These are phyloP conservation scores for Labia minor DNA, from an alignment of 2,888 invertebrate species.

Conservation along the genomic window DNA sequence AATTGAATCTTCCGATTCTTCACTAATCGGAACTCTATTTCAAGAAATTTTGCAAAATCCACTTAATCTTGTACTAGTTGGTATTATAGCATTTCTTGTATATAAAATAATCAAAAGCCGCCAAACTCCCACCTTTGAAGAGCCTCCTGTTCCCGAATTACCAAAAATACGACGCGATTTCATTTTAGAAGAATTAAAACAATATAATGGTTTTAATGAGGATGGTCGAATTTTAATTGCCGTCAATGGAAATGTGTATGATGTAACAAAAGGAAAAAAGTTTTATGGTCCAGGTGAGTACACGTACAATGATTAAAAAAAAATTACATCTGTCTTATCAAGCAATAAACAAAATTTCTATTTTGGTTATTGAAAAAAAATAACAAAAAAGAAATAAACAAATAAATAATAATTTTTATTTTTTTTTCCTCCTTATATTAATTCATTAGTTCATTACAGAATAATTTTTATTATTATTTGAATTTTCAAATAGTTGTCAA, in stretches of 20 bases:
- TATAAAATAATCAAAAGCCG: slow-evolving; percentile 59
- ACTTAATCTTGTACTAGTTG: slow-evolving; percentile 56
- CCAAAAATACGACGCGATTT: slow-evolving; percentile 81
- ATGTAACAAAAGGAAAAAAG: slow-evolving; percentile 78
- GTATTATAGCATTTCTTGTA: slow-evolving; percentile 55
- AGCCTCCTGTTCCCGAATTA: slow-evolving; percentile 47
- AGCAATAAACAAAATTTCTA: too few relatives aligned
- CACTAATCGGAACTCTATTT: slow-evolving; percentile 35
- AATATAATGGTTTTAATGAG: slow-evolving; percentile 73
- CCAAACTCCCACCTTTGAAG: slow-evolving; percentile 30
- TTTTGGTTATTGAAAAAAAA: too few relatives aligned
- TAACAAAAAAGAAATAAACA: too few relatives aligned
- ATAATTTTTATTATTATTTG: too few relatives aligned
- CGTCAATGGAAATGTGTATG: slow-evolving; percentile 90
- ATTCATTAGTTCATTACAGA: too few relatives aligned
- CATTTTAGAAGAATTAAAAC: slow-evolving; percentile 72
- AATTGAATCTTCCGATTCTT: background rate
- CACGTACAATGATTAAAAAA: too few relatives aligned
- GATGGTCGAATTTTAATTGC: slow-evolving; percentile 85
- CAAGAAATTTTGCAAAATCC: slow-evolving; percentile 58
- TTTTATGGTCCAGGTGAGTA: slow-evolving; percentile 87
- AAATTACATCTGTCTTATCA: too few relatives aligned
- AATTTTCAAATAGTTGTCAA: too few relatives aligned
- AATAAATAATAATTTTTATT: too few relatives aligned
- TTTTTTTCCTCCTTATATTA: too few relatives aligned